Base-by-base conservation (phyloP, 1,140 invertebrate genomes). In the Papilio polyxenes region DNA sequence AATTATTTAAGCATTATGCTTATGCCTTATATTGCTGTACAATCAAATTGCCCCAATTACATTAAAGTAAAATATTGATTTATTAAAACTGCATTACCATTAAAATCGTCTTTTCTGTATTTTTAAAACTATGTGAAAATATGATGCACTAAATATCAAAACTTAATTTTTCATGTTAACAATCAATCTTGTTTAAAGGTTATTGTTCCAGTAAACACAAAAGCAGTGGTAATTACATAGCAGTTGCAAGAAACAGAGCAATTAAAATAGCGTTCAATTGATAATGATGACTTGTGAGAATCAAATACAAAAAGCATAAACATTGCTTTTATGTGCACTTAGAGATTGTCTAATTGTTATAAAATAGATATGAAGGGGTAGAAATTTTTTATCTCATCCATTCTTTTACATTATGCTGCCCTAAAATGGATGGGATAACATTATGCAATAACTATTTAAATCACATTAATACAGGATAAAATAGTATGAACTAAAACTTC, bases 131-230 rank as follows among this genome's bases (percentile, higher is more conserved):
- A 13, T 53, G 51, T 53, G 51, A 53, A 15, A 53, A 53, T 53
- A 53, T 53, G 10, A 3, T 13, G 51, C 3, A 53, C 15, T 13
- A 53, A 13, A 53, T 15, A 1, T 56, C 17, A 56, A 1, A n/a
- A 5, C 17, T 15, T 17, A 56, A 56, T 17, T 37, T 37, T 72
- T 40, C 11, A 17, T 37, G 37, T 31, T 23, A 37, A 11, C 23
- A 15, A 13, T 48, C 3, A 17, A 31, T 15, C 10, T 31, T 77
- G 20, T 53, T 77, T 9, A 37, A 7, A 17, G 40, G 37, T 80
- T 59, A 85, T 83, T 83, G 81, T 81, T 81, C 78, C 37, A 75
- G 37, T 81, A 15, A 40, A 84, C 59, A 85, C 81, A 83, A 83
- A 62, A 62, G 69, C 53, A 65, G 76, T 72, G 51, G 79, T 76